Evolutionary conservation across 2,797 vertebrate genomes (phyloP), one percentile per base, ranked within the genome.

Genomic region (Phoeniculus purpureus): DNA sequence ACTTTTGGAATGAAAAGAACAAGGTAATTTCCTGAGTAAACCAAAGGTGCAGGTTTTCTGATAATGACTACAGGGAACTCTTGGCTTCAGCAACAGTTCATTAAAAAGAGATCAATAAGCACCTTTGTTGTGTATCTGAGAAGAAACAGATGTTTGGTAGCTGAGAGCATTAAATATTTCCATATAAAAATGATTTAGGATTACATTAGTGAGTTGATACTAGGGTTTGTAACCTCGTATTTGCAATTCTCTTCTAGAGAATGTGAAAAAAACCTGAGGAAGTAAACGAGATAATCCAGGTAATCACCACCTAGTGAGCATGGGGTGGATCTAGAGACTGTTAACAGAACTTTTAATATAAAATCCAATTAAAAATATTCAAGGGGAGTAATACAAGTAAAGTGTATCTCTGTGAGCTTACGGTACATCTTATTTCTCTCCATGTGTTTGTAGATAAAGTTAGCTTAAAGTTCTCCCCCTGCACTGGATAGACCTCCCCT

Each of bases 71-170:
- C 25, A 61, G 43, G 43, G n/a, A 92, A 88, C 81, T 40, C 19
- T 45, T 91, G 78, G 83, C 72, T 68, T 92, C 43, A 51, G 12
- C 34, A 94, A 61, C 48, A 59, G 65, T 68, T 91, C 73, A 92
- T 93, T 88, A 81, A 84, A 86, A 80, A 85, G 67, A 86, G 77
- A 92, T 95, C 91, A 94, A 74, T 84, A 88, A 68, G 37, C 61
- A 77, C 32, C 91, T 92, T 58, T 72, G 81, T 81, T 94, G 77
- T 72, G 65, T 67, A 64, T 79, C 74, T 89, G 60, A 22, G 68
- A 92, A 12, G 25, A 91, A 45, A 81, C 80, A 76, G 77, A 86
- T 88, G 74, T 86, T 88, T 88, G 64, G 27, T 82, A 90, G 81
- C 40, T 67, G 47, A 94, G 56, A 86, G 50, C 82, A 85, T 59